Evolutionary conservation across 2,888 invertebrate genomes (phyloP), one percentile per base, ranked within the genome.

Genomic region (Temnothorax ravouxi): DNA sequence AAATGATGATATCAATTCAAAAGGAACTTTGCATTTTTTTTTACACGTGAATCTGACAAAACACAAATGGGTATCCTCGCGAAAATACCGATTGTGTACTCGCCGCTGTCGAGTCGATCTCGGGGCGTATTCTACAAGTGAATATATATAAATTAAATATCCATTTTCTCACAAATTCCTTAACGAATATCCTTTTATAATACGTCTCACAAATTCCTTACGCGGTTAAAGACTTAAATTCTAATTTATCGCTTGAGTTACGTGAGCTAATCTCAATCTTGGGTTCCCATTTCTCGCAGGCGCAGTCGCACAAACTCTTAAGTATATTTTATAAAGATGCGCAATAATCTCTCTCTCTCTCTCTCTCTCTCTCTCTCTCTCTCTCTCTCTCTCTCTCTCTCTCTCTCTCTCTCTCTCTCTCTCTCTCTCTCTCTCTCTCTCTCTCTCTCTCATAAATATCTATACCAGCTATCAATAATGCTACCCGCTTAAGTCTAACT

Each of bases 181-280:
- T 89, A 88, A 80, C 59, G 1, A 56, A 47, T 47, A 47, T n/a
- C 34, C 21, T 66, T 69, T 25, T 76, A 52, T 64, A 76, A 76
- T 76, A 76, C 52, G 38, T 34, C 72, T 88, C 86, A 62, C 21
- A 50, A 41, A 52, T 44, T 66, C 18, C 44, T 69, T 86, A 87
- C 76, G 85, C 85, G 83, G 52, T 29, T 84, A 75, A 67, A 86
- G 84, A 87, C 87, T 89, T 89, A 89, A 85, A 50, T 18, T 18
- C 84, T 90, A 89, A 25, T 44, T 50, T 72, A 41, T 85, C 82
- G 66, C 85, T 77, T 84, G 85, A 87, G 81, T 86, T 85, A 90
- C 86, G 83, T 90, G 90, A 90, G 90, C 90, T 90, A 90, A 90
- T 90, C 90, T 90, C 90, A 90, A 90, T 89, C 83, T 88, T 84